A percentile compares a stretch with the other conserved stretches of the same genome.
phyloP scores from a whole-genome alignment of 2,888 invertebrate species.

The Tyria jacobaeae region DNA sequence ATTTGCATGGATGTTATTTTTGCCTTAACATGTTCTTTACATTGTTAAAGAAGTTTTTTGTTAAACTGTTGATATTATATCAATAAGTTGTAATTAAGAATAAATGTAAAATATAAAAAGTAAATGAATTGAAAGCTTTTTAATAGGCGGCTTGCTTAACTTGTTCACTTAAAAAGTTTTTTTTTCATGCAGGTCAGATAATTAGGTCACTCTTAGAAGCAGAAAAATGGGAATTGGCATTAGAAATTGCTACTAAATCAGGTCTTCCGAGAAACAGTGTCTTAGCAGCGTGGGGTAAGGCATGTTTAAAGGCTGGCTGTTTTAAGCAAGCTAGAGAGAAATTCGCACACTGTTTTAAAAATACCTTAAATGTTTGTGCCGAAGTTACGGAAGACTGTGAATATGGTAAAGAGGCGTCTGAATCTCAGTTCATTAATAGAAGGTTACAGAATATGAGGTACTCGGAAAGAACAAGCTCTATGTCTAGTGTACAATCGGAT shows the following conservation, averaged over 20 bases:
- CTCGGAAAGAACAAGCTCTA: conserved; percentile 68
- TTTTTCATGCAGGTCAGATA: conserved; percentile 82
- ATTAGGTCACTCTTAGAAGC: conserved; percentile 92
- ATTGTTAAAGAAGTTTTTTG: too few relatives aligned
- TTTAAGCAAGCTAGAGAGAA: conserved; percentile 92
- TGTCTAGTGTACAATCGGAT: conserved; percentile 72
- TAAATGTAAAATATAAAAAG: too few relatives aligned
- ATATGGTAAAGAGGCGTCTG: conserved; percentile 75
- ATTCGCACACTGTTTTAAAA: conserved; percentile 86
- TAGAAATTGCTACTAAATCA: conserved; percentile 95
- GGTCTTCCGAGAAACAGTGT: conserved; percentile 93
- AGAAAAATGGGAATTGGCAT: conserved; percentile 94
- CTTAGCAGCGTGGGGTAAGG: conserved; percentile 95
- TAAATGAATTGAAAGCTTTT: too few relatives aligned
- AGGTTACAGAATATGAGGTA: conserved; percentile 63
- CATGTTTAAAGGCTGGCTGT: conserved; percentile 92
- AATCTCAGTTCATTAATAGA: conserved; percentile 67
- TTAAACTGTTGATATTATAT: too few relatives aligned
- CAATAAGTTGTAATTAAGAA: too few relatives aligned
- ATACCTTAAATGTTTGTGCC: conserved; percentile 64
- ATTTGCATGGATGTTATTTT: too few relatives aligned
- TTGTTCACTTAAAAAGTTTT: not conserved
- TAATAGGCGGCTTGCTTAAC: too few relatives aligned
- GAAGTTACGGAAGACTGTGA: conserved; percentile 76
- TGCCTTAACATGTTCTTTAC: too few relatives aligned